Evolutionary conservation across 2,113 vertebrate genomes (phyloP).

Genomic region (Penelope pileata): DNA sequence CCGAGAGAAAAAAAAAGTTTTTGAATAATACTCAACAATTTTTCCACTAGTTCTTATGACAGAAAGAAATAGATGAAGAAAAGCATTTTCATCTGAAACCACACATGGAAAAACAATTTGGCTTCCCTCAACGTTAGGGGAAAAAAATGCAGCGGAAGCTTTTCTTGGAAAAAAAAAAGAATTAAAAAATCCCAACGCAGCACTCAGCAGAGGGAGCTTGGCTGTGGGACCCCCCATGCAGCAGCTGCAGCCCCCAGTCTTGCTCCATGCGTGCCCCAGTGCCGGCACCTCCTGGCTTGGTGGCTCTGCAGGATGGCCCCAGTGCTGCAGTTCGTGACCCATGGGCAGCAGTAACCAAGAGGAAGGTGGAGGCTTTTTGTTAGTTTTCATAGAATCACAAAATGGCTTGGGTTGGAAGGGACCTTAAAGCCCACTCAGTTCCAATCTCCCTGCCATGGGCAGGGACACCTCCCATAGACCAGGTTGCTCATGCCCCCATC

Average conservation of each 20-base stretch:
- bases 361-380: neutral
- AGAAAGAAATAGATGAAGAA: constrained; percentile 14
- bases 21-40: neutral
- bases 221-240: neutral
- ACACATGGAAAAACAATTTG: constrained; percentile 32
- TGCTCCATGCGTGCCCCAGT: neutral
- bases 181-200: neutral
- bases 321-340: neutral
- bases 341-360: accelerated
- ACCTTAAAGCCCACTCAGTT: neutral
- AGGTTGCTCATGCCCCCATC: neutral
- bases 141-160: neutral
- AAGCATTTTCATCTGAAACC: constrained; percentile 6
- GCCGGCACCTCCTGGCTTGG: neutral
- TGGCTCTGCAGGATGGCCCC: neutral
- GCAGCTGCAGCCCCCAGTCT: accelerated
- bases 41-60: neutral
- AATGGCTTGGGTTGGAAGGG: neutral
- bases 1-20: neutral
- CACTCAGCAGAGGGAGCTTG: accelerated
- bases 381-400: neutral
- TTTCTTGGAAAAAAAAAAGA: neutral
- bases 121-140: neutral
- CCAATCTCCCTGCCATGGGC: neutral
- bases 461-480: neutral